These are phyloP conservation scores for Semnornis frantzii DNA, from an alignment of 2,113 vertebrate species.

Conservation along the genomic window DNA sequence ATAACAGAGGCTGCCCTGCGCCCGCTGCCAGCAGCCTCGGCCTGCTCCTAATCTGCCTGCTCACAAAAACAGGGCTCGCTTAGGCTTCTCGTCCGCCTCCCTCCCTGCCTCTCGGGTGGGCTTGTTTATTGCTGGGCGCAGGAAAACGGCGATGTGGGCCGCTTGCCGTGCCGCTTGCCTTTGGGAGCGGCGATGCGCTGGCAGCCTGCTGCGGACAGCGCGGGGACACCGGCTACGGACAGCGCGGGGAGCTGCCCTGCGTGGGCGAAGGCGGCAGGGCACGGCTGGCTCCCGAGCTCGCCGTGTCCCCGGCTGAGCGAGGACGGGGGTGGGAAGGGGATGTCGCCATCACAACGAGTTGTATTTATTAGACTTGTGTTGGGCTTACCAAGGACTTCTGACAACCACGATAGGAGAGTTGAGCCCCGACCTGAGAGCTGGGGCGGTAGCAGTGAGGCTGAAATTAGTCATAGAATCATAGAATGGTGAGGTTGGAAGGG, in stretches of 20 bases:
- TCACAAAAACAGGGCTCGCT: not conserved
- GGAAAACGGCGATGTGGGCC: accelerated
- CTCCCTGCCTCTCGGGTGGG: not conserved
- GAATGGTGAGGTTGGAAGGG: too few relatives aligned
- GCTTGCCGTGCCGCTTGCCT: not conserved
- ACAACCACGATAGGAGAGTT: accelerated
- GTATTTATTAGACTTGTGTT: not conserved
- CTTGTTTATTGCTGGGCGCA: not conserved
- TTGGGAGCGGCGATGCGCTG: not conserved
- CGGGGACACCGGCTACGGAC: too few relatives aligned
- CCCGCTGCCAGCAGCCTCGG: not conserved
- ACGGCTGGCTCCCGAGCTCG: accelerated
- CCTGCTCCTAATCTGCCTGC: not conserved
- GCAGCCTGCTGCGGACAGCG: too few relatives aligned
- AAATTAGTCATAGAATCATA: not conserved
- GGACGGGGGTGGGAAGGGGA: not conserved
- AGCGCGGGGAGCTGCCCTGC: accelerated
- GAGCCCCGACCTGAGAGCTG: not conserved
- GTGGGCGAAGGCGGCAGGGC: not conserved
- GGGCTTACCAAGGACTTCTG: not conserved
- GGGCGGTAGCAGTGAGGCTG: not conserved
- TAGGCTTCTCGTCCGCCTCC: not conserved
- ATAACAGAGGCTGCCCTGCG: not conserved
- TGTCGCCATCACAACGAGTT: not conserved
- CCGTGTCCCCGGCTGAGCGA: not conserved